A percentile compares a stretch with the other conserved stretches of the same genome.
Conservation (phyloP, 2,888 invertebrate species). For the Agonopterix arenella region DNA sequence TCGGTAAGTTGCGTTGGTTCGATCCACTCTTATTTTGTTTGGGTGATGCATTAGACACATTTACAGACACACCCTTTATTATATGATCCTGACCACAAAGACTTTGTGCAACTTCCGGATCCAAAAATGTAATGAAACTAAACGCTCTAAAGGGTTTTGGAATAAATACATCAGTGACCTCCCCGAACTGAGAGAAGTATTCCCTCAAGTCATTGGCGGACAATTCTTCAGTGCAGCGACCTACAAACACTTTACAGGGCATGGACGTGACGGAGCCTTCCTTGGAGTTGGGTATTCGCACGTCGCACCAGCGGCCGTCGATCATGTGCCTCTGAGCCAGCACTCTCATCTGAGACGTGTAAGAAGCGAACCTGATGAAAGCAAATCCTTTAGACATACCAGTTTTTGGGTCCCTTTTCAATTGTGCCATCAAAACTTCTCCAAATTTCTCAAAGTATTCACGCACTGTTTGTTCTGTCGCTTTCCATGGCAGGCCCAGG, state of each 20-base stretch:
- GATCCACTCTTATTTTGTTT: slow-evolving; percentile 80
- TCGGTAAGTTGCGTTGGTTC: slow-evolving; percentile 59
- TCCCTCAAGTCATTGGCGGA: slow-evolving; percentile 86
- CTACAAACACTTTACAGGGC: slow-evolving; percentile 91
- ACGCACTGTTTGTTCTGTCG: slow-evolving; percentile 95
- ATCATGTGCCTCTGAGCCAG: slow-evolving; percentile 97
- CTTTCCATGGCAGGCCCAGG: slow-evolving; percentile 98
- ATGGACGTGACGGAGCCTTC: slow-evolving; percentile 83
- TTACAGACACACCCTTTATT: slow-evolving; percentile 91
- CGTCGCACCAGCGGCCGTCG: slow-evolving; percentile 99
- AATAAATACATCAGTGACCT: slow-evolving; percentile 92
- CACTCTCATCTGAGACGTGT: slow-evolving; percentile 96
- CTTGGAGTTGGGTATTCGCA: slow-evolving; percentile 98
- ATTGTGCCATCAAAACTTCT: slow-evolving; percentile 98
- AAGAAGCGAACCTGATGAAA: slow-evolving; percentile 96
- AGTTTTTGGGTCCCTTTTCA: slow-evolving; percentile 92
- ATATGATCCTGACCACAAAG: slow-evolving; percentile 91
- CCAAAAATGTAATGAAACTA: slow-evolving; percentile 90
- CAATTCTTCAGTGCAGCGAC: slow-evolving; percentile 89
- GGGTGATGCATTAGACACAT: slow-evolving; percentile 93
- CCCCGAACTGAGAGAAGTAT: slow-evolving; percentile 88
- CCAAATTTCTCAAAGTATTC: slow-evolving; percentile 99
- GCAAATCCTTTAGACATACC: slow-evolving; percentile 99
- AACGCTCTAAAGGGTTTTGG: slow-evolving; percentile 90
- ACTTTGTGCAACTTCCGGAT: slow-evolving; percentile 87